Evolutionary conservation across 2,797 vertebrate species (phyloP), one percentile per base, ranked within the genome.

Genomic region (Crotalus adamanteus): DNA sequence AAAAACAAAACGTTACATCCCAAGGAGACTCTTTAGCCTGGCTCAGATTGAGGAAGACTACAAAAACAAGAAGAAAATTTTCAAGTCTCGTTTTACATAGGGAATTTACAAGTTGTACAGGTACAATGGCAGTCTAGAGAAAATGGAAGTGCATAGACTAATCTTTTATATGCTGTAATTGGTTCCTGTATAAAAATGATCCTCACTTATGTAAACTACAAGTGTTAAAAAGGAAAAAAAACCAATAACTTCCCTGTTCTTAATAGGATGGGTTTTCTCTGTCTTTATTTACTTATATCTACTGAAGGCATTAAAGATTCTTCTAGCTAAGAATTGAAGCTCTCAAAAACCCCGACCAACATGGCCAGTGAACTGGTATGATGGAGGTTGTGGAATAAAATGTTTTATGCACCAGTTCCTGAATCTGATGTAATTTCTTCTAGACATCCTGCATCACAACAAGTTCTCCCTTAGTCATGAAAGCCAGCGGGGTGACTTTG

Each of bases 1-100:
- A 90, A 65, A 93, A 96, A 93, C 92, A 96, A 92, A 13, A 57
- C 13, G 86, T 3, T 87, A 95, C 37, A 59, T 83, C 89, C 94
- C 92, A 94, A 90, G 89, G 94, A 90, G 57, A 90, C 78, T 59
- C 91, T 92, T 93, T n/a, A 1, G 65, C 78, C 57, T 1, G 65
- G 2, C 61, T 94, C 59, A 92, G 47, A 61, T 28, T 85, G 88
- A 69, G 51, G 92, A 92, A 57, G 16, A 91, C 83, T 88, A 37
- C 37, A 88, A 87, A 90, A 87, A 31, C 37, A 57, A 47, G 7
- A 14, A 42, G 22, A 73, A 25, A 13, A 9, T 42, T 89, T 12
- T 37, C 63, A 56, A 11, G 87, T 37, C 8, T 59, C 93, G 37
- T 12, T 37, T 53, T 92, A 95, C 92, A 93, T 4, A 18, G 13